phyloP scores from a whole-genome alignment of 2,797 vertebrate species.

The Ara ararauna region DNA sequence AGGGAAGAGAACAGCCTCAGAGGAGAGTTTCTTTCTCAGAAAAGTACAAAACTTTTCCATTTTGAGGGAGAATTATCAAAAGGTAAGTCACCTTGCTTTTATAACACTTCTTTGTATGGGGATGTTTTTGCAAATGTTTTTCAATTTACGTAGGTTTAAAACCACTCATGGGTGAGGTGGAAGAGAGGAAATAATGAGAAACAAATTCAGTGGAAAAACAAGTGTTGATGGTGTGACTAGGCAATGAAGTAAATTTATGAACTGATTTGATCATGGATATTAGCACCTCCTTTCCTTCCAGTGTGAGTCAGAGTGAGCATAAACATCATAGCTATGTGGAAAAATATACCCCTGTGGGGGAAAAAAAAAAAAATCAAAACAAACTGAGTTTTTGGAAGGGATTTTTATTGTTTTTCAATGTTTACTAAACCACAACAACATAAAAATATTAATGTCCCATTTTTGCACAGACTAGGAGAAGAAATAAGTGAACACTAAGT shows the following conservation, averaged over 20 bases:
- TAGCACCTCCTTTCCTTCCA: constrained; percentile 69
- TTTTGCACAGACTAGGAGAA: not conserved
- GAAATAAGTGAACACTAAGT: not conserved
- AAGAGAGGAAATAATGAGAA: constrained; percentile 65
- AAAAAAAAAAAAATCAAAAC: not conserved
- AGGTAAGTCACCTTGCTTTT: constrained; percentile 26
- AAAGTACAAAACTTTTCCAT: rapidly evolving
- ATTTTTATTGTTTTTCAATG: not conserved
- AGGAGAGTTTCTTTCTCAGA: constrained; percentile 3
- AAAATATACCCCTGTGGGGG: not conserved
- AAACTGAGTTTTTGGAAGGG: not conserved
- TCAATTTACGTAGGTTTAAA: not conserved
- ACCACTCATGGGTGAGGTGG: not conserved
- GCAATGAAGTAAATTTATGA: constrained; percentile 71
- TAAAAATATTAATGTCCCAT: not conserved
- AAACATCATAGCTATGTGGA: constrained; percentile 36
- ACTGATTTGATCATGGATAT: constrained; percentile 68
- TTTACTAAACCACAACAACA: not conserved
- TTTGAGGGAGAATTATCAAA: not conserved
- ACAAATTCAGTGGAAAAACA: constrained; percentile 66
- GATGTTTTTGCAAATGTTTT: not conserved
- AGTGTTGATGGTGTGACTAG: constrained; percentile 61
- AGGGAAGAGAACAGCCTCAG: not conserved
- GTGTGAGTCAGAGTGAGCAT: constrained; percentile 48
- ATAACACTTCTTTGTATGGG: not conserved